Evolutionary conservation across 1,140 invertebrate species (phyloP), one percentile per base, ranked within the genome.

Genomic region (Leguminivora glycinivorella): DNA sequence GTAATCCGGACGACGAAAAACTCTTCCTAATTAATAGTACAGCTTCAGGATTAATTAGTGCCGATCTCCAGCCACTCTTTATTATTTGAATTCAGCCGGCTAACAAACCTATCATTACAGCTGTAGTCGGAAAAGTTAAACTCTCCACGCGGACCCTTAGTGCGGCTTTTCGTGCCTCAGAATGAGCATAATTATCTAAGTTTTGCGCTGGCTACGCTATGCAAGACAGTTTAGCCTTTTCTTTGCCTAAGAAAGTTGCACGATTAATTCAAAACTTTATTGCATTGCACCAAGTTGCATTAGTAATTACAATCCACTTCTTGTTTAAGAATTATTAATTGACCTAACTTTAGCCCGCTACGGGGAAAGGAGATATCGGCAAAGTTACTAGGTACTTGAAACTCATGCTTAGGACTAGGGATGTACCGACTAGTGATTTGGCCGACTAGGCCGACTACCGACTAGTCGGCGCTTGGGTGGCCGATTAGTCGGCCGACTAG

Each of bases 21-120:
- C 47, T 52, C 47, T 52, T 52, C 47, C 47, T 52, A 52, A 52
- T 52, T 52, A 52, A 52, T 52, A 52, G 47, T 52, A 52, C 47
- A 52, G 47, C 47, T 52, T 52, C 47, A 22, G 47, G 47, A 52
- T 52, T 52, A 52, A 52, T 52, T 52, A 52, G 47, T 22, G 47
- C 47, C 19, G 47, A 52, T 52, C 47, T 52, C 47, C 17, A 52
- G 47, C 47, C 47, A 52, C 47, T 52, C 47, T 52, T 52, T 52
- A 52, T 52, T 52, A 52, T 52, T 52, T 52, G 47, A 52, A 52
- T 52, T 52, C 47, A 52, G 47, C 47, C 9, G 47, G 47, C 47
- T 52, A 52, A 52, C 47, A 52, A 52, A 52, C 47, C 19, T 52
- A 52, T 52, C 47, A 52, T 52, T 52, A 52, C 19, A 52, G n/a